Percentiles rank a stretch among this genome's conserved stretches.
These are phyloP conservation scores for Pogonophryne albipinna DNA, from an alignment of 2,797 vertebrate species.

Conservation along the genomic window DNA sequence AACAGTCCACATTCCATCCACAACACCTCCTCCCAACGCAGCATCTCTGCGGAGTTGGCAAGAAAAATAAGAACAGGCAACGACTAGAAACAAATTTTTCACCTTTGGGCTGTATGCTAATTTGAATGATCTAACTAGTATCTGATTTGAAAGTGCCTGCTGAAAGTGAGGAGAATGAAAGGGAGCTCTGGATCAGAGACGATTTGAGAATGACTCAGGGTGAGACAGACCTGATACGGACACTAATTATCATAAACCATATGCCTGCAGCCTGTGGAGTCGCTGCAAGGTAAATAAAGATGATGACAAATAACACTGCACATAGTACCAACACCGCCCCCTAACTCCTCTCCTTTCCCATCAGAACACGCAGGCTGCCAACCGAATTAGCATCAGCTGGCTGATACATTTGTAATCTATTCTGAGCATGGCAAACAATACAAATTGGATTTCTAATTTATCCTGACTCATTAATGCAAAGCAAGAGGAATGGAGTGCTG, in stretches of 20 bases:
- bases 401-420: constrained; percentile 82
- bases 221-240: constrained; percentile 58
- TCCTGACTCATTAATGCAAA: constrained; percentile 74
- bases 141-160: constrained; percentile 60
- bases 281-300: constrained; percentile 75
- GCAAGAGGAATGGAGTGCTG: constrained; percentile 62
- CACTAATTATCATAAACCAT: constrained; percentile 76
- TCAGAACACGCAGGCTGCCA: constrained; percentile 68
- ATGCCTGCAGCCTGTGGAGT: constrained; percentile 71
- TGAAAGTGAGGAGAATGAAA: constrained; percentile 58
- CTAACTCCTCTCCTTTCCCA: constrained; percentile 60
- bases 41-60: constrained; percentile 50
- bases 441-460: constrained; percentile 83
- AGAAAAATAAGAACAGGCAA: constrained; percentile 53
- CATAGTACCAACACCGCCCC: constrained; percentile 50
- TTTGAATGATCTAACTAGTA: constrained; percentile 67
- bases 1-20: constrained; percentile 65
- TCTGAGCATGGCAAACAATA: constrained; percentile 81
- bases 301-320: constrained; percentile 70
- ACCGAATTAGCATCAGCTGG: constrained; percentile 76
- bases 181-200: constrained; percentile 40
- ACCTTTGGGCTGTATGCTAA: constrained; percentile 71
- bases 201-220: constrained; percentile 54
- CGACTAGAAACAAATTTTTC: constrained; percentile 37
- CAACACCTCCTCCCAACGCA: constrained; percentile 52